Evolutionary conservation across 2,797 vertebrate species (phyloP).

Genomic region (Helicolenus hilgendorfi): DNA sequence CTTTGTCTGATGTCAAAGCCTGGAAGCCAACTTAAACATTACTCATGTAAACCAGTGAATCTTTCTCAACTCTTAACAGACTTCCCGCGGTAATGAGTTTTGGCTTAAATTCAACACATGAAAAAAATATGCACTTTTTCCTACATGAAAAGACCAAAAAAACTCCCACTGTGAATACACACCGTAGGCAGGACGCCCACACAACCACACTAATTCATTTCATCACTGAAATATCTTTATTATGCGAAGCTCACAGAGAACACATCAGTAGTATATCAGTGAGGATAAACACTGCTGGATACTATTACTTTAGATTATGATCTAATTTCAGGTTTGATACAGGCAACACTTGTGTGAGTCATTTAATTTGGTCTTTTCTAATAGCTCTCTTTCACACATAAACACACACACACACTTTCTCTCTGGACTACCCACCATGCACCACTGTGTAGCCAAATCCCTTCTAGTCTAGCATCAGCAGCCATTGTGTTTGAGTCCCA

Average conservation of each 20-base stretch:
- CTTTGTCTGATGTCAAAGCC: not conserved
- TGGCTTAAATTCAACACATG: not conserved
- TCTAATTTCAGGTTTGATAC: not conserved
- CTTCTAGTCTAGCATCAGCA: conserved; percentile 3
- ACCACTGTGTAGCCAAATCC: conserved; percentile 7
- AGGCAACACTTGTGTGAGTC: not conserved
- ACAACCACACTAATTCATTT: conserved; percentile 2
- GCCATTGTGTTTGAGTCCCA: conserved; percentile 25
- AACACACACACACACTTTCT: not conserved
- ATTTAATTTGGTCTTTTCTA: conserved; percentile 3
- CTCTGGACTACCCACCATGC: not conserved
- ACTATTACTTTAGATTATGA: not conserved
- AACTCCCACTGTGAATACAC: not conserved
- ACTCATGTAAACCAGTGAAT: not conserved
- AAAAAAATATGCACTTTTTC: not conserved
- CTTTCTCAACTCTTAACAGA: not conserved
- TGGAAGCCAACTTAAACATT: not conserved
- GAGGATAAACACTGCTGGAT: not conserved
- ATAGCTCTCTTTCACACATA: not conserved
- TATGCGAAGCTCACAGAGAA: not conserved
- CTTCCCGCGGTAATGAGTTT: not conserved
- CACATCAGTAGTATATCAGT: not conserved
- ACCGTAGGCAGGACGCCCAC: not conserved
- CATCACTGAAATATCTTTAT: not conserved
- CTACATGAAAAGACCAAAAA: not conserved